Evolutionary conservation across 2,113 vertebrate genomes (phyloP).

Genomic region (Sceloporus undulatus): DNA sequence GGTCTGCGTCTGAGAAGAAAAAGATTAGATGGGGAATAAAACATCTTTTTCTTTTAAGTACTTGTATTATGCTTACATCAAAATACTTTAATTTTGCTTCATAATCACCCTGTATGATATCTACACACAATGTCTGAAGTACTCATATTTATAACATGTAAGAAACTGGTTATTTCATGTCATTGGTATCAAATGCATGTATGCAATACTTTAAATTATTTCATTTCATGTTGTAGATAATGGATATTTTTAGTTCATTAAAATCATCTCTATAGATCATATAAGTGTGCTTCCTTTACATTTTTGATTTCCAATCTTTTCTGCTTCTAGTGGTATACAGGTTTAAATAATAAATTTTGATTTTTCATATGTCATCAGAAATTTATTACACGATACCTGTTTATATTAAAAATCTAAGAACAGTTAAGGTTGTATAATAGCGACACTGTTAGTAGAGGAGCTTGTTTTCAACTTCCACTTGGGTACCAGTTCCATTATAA

Average conservation of each 20-base stretch:
- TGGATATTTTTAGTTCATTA: not conserved
- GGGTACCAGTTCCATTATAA: not conserved
- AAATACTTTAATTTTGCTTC: not conserved
- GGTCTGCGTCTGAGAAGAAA: not conserved
- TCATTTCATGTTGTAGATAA: not conserved
- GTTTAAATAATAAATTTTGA: not conserved
- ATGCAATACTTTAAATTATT: not conserved
- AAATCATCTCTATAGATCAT: not conserved
- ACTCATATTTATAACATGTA: not conserved
- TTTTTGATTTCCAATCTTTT: not conserved
- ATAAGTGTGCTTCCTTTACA: not conserved
- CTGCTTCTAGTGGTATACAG: not conserved
- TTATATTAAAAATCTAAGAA: not conserved
- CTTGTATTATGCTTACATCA: not conserved
- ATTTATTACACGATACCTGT: not conserved
- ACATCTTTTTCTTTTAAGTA: not conserved
- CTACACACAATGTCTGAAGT: not conserved
- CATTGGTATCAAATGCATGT: not conserved
- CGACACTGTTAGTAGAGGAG: not conserved
- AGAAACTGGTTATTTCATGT: not conserved
- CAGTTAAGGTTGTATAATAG: not conserved
- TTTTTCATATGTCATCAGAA: not conserved
- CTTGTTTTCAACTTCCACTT: not conserved
- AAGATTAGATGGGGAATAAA: conserved; percentile 19
- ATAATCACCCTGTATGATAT: not conserved